Conservation (phyloP, 2,888 invertebrate species). For the Drosophila imparisetae region DNA sequence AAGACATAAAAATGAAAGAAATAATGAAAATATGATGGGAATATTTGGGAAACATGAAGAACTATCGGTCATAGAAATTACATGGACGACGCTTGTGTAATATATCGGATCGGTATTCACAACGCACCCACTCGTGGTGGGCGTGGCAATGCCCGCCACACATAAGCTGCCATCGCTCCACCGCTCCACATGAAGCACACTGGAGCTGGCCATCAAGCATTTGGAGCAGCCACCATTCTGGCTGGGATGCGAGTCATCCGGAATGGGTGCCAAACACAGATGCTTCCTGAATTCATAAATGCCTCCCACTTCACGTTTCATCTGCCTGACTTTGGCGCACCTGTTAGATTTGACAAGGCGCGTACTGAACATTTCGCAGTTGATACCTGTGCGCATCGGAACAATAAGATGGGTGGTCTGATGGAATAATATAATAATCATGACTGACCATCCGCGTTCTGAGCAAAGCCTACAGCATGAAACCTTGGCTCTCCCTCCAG, state of each 20-base stretch:
- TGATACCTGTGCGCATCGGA: neutral
- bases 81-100: neutral
- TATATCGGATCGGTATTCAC: neutral
- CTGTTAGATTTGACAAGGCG: neutral
- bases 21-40: no score
- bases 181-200: conserved; percentile 47
- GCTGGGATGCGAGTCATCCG: rapidly evolving
- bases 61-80: rapidly evolving
- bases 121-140: conserved; percentile 29
- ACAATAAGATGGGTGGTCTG: neutral
- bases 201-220: conserved; percentile 36
- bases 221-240: conserved; percentile 1
- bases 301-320: neutral
- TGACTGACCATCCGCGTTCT: neutral
- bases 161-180: conserved; percentile 32
- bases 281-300: neutral
- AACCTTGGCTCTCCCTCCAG: neutral
- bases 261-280: conserved; percentile 13
- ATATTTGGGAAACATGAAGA: neutral
- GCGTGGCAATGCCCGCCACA: conserved; percentile 52
- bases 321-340: neutral
- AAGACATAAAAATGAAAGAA: no score
- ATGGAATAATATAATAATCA: neutral
- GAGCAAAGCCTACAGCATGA: conserved; percentile 34
- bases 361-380: neutral